These are phyloP conservation scores for Agrochola circellaris DNA, from an alignment of 2,888 invertebrate genomes.

Conservation along the genomic window DNA sequence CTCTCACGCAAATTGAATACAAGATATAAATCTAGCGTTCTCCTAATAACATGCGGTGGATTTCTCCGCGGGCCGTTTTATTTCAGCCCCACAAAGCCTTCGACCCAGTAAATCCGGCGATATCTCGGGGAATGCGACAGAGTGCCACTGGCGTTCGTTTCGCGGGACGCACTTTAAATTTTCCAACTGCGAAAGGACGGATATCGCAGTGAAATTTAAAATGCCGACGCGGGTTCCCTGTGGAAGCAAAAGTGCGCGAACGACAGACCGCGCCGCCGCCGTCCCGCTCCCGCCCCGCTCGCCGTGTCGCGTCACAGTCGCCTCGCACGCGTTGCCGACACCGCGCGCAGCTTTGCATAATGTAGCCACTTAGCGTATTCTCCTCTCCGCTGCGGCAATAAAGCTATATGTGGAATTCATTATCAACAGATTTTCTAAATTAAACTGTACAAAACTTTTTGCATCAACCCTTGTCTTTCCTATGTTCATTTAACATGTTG, in stretches of 20 bases:
- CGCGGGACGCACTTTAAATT: constrained; percentile 87
- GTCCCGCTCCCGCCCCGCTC: constrained; percentile 30
- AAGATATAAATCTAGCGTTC: constrained; percentile 88
- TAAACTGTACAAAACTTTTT: constrained; percentile 60
- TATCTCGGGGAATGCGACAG: constrained; percentile 87
- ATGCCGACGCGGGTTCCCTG: constrained; percentile 76
- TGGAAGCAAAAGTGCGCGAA: constrained; percentile 77
- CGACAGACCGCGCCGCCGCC: constrained; percentile 29
- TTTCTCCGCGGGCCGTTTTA: constrained; percentile 89
- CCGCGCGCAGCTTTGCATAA: constrained; percentile 79
- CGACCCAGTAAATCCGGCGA: constrained; percentile 88
- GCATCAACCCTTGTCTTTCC: constrained; percentile 47
- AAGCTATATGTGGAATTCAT: constrained; percentile 77
- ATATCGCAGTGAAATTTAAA: constrained; percentile 86
- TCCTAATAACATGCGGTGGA: constrained; percentile 87
- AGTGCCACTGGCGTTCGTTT: constrained; percentile 84
- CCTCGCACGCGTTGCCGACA: constrained; percentile 56
- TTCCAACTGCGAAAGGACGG: constrained; percentile 79
- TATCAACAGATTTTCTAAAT: constrained; percentile 68
- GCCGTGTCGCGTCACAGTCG: constrained; percentile 20
- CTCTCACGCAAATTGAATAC: constrained; percentile 89
- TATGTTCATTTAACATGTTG: constrained; percentile 47
- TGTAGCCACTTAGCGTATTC: constrained; percentile 78
- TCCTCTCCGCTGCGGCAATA: constrained; percentile 67
- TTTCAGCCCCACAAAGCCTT: constrained; percentile 87